A percentile compares a stretch with the other conserved stretches of the same genome.
These are phyloP conservation scores for Buteo buteo DNA, from an alignment of 2,113 vertebrate genomes.

Conservation along the genomic window DNA sequence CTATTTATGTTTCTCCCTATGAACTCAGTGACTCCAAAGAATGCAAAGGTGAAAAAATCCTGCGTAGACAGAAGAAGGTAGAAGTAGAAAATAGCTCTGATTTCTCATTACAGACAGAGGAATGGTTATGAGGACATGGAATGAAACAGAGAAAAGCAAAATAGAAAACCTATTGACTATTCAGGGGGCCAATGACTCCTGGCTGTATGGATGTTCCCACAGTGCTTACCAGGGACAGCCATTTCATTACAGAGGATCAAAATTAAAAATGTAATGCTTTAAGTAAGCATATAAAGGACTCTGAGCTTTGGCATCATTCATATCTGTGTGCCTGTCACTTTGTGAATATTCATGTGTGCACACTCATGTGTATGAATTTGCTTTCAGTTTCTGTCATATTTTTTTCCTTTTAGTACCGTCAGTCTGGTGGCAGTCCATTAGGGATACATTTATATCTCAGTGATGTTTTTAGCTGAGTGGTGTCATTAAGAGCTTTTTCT, in stretches of 20 bases:
- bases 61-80: neutral
- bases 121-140: neutral
- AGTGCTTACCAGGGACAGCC: neutral
- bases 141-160: neutral
- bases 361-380: neutral
- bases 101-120: neutral
- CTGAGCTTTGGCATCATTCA: neutral
- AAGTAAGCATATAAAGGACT: neutral
- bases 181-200: neutral
- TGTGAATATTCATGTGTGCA: neutral
- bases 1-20: neutral
- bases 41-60: neutral
- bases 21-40: neutral
- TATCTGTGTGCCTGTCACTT: neutral
- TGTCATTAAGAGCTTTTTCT: neutral
- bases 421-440: neutral
- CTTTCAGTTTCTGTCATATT: neutral
- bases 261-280: neutral
- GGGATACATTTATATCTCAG: neutral
- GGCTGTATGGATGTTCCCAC: neutral
- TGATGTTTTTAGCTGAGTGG: neutral
- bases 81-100: neutral
- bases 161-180: neutral
- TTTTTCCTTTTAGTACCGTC: neutral
- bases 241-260: neutral